Evolutionary conservation across 2,888 invertebrate species (phyloP).

Genomic region (Yponomeuta sedellus): DNA sequence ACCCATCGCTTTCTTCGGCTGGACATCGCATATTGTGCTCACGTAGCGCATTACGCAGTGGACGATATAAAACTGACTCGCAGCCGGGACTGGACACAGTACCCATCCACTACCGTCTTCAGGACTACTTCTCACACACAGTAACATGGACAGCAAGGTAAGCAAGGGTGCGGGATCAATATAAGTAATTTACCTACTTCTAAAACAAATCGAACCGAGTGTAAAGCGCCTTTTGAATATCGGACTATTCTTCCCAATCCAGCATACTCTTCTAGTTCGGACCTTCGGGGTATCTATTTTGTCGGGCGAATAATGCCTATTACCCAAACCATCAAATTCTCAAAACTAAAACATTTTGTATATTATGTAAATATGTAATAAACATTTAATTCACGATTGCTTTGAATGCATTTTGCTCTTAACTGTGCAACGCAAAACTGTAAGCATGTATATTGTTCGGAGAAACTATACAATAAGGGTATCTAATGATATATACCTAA

Average conservation of each 20-base stretch:
- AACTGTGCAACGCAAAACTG: not conserved
- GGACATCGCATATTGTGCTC: slow-evolving; percentile 49
- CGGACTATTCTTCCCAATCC: too few relatives aligned
- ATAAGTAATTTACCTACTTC: too few relatives aligned
- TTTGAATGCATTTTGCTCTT: not conserved
- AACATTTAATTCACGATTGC: too few relatives aligned
- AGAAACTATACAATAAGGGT: not conserved
- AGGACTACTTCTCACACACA: slow-evolving; percentile 37
- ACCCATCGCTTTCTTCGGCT: slow-evolving; percentile 61
- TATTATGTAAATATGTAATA: too few relatives aligned
- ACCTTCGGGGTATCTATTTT: too few relatives aligned
- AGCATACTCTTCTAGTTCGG: too few relatives aligned
- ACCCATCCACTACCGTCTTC: slow-evolving; percentile 20
- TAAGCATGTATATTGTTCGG: not conserved
- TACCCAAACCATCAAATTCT: too few relatives aligned
- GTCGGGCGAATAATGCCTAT: too few relatives aligned
- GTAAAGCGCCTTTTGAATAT: too few relatives aligned
- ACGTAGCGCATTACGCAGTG: slow-evolving; percentile 63
- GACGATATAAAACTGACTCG: slow-evolving; percentile 57
- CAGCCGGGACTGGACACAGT: slow-evolving; percentile 11
- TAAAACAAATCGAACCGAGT: too few relatives aligned
- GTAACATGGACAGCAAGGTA: slow-evolving; percentile 73
- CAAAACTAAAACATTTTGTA: too few relatives aligned
- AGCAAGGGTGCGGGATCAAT: slow-evolving; percentile 24
- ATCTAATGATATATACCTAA: too few relatives aligned